phyloP scores from a whole-genome alignment of 2,888 invertebrate genomes.

The Sipha maydis region DNA sequence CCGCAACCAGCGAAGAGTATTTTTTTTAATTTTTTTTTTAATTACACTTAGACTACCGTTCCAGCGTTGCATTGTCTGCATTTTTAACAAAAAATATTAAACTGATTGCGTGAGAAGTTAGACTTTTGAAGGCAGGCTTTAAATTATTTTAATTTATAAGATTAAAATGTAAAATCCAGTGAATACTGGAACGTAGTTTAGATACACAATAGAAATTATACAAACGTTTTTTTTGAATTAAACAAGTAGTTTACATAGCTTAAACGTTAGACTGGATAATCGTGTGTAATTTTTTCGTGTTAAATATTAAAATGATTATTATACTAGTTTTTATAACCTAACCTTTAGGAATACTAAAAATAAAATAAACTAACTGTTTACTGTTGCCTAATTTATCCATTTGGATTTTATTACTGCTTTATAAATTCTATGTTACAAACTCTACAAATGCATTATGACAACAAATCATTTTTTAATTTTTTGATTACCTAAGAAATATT shows the following conservation, averaged over 20 bases:
- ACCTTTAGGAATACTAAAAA: not conserved
- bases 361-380: not conserved
- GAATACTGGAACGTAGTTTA: not conserved
- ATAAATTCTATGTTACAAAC: too few species aligned
- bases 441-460: too few species aligned
- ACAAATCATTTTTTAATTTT: too few species aligned
- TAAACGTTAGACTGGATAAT: not conserved
- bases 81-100: constrained; percentile 26
- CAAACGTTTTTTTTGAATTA: not conserved
- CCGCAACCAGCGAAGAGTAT: not conserved
- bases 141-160: constrained; percentile 1
- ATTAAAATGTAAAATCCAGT: not conserved
- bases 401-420: too few species aligned
- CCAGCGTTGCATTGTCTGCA: constrained; percentile 16
- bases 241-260: not conserved
- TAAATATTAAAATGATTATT: too few species aligned
- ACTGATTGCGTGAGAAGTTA: constrained; percentile 35
- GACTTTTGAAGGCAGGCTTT: constrained; percentile 21
- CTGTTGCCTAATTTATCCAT: not conserved
- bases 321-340: too few species aligned
- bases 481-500: too few species aligned
- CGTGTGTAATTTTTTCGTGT: too few species aligned
- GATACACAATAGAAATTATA: not conserved
- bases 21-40: constrained; percentile 12
- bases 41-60: constrained; percentile 42